Base-by-base conservation (phyloP, 2,888 invertebrate genomes). In the Suillia variegata region DNA sequence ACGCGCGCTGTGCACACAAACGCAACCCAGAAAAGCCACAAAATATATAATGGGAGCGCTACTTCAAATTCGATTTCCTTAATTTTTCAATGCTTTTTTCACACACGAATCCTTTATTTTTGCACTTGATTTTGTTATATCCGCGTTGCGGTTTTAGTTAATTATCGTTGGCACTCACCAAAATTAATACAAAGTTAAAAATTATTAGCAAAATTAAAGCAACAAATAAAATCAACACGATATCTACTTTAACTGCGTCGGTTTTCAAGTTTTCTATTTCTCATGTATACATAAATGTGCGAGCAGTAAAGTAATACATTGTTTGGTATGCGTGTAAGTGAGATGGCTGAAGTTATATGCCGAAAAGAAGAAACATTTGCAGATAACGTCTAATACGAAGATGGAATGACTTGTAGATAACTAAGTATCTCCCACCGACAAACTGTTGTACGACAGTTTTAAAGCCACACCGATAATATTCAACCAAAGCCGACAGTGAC, bases 191-290 rank as follows among this genome's bases (percentile, higher is more conserved):
- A 69, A 70, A 65, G 63, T 62, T 59, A 67, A n/a, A n/a, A 75
- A 76, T 68, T 70, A 73, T 71, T 68, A 54, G 63, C 63, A 56
- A 73, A 72, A 70, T 66, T 42, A 57, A 75, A 72, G 70, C 67
- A 64, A 73, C 70, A 73, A 75, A 74, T 70, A 74, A 67, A 72
- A 70, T 73, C 72, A 71, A 65, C 63, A 64, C 65, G 67, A 70
- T 64, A 64, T 63, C 59, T 64, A 67, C 64, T 69, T 66, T 66
- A n/a, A 61, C 66, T 67, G 58, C 64, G 67, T 67, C 66, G 70
- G 66, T 70, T 71, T 70, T 73, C 71, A 74, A n/a, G n/a, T n/a
- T n/a, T n/a, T n/a, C n/a, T n/a, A n/a, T n/a, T n/a, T n/a, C n/a
- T n/a, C n/a, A 64, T 59, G 45, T 10, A 67, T 0, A 12, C 17